Evolutionary conservation across 53 echinoderm and acorn worm species (phyloP).

Genomic region (Astropecten irregularis): DNA sequence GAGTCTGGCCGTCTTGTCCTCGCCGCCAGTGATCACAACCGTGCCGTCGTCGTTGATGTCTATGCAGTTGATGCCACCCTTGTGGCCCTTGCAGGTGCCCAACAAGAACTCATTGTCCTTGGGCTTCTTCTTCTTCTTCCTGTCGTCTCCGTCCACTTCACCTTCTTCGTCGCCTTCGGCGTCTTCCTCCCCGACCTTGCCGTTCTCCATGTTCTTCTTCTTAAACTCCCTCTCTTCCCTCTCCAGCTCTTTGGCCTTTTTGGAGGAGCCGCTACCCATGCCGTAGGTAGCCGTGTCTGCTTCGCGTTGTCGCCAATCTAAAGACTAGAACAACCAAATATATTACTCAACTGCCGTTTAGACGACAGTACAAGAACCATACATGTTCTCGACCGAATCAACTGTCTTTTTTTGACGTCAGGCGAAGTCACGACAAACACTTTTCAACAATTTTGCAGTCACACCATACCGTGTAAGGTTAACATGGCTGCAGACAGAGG

Average conservation of each 20-base stretch:
- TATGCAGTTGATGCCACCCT: conserved; percentile 92
- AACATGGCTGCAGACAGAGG: too few relatives aligned
- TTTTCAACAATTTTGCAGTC: too few relatives aligned
- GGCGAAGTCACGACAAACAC: too few relatives aligned
- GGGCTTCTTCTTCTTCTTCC: conserved; percentile 72
- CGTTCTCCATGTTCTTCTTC: conserved; percentile 60
- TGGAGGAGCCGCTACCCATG: conserved; percentile 92
- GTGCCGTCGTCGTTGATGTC: conserved; percentile 76
- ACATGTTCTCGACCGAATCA: too few relatives aligned
- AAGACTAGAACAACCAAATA: too few relatives aligned
- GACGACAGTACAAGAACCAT: too few relatives aligned
- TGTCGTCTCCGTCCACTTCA: conserved; percentile 63
- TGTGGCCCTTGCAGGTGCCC: conserved; percentile 74
- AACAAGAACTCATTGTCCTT: conserved; percentile 75
- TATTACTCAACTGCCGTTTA: too few relatives aligned
- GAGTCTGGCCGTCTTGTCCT: conserved; percentile 82
- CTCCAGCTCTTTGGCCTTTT: conserved; percentile 78
- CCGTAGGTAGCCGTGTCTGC: conserved; percentile 26
- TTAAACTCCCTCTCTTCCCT: conserved; percentile 75
- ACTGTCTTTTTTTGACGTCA: too few relatives aligned
- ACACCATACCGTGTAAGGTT: too few relatives aligned
- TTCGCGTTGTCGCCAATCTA: too few relatives aligned
- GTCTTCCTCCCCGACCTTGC: conserved; percentile 34
- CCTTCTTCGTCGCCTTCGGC: conserved; percentile 62
- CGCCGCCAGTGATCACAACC: conserved; percentile 83